phyloP scores from a whole-genome alignment of 2,113 vertebrate genomes.

The Hippocampus mohnikei region DNA sequence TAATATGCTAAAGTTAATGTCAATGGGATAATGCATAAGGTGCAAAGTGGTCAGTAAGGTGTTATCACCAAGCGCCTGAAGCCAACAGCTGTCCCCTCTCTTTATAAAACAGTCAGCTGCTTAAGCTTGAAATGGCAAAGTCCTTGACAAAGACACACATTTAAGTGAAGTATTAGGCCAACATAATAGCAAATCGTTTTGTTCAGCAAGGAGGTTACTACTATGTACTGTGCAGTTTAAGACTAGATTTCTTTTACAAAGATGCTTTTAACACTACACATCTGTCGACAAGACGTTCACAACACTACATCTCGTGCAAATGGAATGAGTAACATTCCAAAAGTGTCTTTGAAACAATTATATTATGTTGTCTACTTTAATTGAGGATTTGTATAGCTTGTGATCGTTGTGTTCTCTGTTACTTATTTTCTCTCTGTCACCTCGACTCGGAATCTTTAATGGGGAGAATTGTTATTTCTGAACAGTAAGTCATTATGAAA shows the following conservation, averaged over 20 bases:
- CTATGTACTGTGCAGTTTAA: background rate
- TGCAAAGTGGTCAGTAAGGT: conserved; percentile 3
- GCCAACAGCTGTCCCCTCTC: conserved; percentile 49
- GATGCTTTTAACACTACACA: background rate
- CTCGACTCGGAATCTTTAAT: background rate
- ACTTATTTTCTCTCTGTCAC: background rate
- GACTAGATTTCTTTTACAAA: background rate
- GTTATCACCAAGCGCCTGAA: conserved; percentile 28
- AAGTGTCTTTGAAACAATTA: too few species aligned
- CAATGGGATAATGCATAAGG: conserved; percentile 19
- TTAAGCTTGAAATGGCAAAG: conserved; percentile 5
- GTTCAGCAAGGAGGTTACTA: background rate
- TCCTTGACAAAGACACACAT: background rate
- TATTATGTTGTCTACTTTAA: too few species aligned
- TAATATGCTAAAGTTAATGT: conserved; percentile 25
- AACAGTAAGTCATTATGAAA: background rate
- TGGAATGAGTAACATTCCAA: background rate
- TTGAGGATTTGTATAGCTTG: too few species aligned
- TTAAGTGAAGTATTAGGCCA: background rate
- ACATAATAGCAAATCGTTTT: background rate
- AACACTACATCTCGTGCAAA: background rate
- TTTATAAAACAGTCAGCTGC: conserved; percentile 16
- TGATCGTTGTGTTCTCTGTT: background rate
- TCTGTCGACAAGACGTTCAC: background rate
- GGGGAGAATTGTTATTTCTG: background rate